Percentiles rank a stretch among this genome's conserved stretches.
Evolutionary conservation across 2,113 vertebrate genomes (phyloP).

Genomic region (Neodontobutis hainanensis): DNA sequence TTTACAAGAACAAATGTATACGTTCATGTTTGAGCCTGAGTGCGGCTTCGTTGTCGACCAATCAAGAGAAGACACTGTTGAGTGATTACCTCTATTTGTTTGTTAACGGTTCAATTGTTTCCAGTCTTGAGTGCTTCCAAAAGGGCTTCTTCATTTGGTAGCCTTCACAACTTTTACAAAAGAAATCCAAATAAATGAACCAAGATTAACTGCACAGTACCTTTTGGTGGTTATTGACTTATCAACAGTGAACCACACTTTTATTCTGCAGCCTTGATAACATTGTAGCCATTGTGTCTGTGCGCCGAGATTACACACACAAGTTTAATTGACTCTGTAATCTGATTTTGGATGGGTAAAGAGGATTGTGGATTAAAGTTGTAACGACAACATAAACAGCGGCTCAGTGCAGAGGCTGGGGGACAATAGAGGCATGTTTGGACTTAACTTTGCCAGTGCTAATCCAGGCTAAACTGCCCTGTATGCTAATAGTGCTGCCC

Average conservation of each 20-base stretch:
- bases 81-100: no score
- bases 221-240: neutral
- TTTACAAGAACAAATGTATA: no score
- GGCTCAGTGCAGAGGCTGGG: constrained; percentile 45
- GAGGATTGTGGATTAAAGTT: constrained; percentile 67
- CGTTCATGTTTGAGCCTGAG: no score
- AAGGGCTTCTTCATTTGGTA: neutral
- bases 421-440: constrained; percentile 60
- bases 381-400: constrained; percentile 64
- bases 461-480: constrained; percentile 58
- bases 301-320: constrained; percentile 50
- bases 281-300: constrained; percentile 46
- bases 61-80: no score
- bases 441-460: constrained; percentile 51
- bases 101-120: no score
- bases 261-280: constrained; percentile 46
- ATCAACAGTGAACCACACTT: constrained; percentile 40
- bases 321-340: constrained; percentile 71
- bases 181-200: no score
- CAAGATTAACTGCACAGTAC: no score
- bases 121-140: no score
- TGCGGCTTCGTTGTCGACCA: no score
- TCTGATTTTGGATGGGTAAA: constrained; percentile 60
- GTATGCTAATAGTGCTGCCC: constrained; percentile 33
- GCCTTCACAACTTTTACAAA: neutral